Evolutionary conservation across 2,113 vertebrate genomes (phyloP).

Genomic region (Toxotes chatareus): DNA sequence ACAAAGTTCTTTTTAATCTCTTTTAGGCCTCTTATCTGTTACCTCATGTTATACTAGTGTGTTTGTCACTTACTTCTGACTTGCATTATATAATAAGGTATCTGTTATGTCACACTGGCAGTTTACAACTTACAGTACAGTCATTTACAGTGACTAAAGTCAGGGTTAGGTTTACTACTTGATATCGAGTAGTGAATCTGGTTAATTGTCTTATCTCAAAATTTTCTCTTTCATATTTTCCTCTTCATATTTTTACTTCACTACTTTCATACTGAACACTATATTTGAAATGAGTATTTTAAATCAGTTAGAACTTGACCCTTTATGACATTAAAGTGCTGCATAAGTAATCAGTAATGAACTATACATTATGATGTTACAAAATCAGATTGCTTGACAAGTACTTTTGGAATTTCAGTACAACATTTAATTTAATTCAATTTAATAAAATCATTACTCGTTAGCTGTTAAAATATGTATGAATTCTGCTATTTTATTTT

Average conservation of each 20-base stretch:
- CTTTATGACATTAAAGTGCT: background rate
- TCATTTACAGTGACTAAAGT: background rate
- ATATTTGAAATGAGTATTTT: background rate
- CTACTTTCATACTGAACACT: background rate
- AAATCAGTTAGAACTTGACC: background rate
- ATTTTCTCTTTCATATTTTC: too few relatives aligned
- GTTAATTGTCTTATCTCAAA: background rate
- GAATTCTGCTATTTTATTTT: background rate
- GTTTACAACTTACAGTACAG: background rate
- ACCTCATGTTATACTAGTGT: background rate
- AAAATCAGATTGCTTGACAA: background rate
- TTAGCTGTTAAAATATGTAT: background rate
- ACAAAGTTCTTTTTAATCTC: background rate
- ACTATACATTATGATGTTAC: background rate
- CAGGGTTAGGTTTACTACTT: background rate
- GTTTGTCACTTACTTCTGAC: background rate
- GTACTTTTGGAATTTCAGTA: background rate
- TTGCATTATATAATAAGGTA: background rate
- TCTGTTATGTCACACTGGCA: slow-evolving; percentile 1
- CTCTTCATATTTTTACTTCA: too few relatives aligned
- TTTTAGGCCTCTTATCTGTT: background rate
- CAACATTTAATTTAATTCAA: background rate
- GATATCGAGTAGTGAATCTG: background rate
- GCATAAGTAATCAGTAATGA: background rate
- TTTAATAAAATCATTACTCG: background rate